Percentiles rank a stretch among this genome's conserved stretches.
phyloP scores from a whole-genome alignment of 2,113 vertebrate species.

The Malurus cyaneus region DNA sequence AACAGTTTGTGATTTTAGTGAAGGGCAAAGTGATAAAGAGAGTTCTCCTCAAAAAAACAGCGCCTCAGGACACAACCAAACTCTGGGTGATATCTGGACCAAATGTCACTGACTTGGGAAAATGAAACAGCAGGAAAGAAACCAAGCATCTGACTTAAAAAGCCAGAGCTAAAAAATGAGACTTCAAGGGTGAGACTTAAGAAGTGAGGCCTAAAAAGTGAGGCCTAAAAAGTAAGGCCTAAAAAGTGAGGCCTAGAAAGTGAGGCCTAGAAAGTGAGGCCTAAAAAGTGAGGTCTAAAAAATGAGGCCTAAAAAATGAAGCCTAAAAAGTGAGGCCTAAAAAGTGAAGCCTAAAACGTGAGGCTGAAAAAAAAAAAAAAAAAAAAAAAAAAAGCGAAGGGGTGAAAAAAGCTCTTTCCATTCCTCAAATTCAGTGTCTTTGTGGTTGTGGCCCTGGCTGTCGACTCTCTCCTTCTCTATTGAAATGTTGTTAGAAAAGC shows the following conservation, averaged over 20 bases:
- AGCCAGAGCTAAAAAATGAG: too few species aligned
- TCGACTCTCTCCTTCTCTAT: neutral
- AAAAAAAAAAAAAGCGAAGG: neutral
- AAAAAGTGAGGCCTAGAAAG: too few species aligned
- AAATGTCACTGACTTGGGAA: neutral
- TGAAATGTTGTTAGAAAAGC: neutral
- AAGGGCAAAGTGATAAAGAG: neutral
- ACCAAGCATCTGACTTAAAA: neutral
- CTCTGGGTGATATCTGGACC: neutral
- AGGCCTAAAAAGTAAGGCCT: too few species aligned
- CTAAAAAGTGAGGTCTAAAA: too few species aligned
- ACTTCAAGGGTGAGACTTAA: too few species aligned
- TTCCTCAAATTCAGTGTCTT: neutral
- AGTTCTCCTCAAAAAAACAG: neutral
- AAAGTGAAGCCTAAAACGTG: too few species aligned
- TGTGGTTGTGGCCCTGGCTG: neutral
- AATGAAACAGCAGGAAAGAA: constrained; percentile 46
- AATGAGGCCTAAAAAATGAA: too few species aligned
- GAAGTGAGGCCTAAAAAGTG: too few species aligned
- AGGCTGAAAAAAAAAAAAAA: neutral
- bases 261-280: too few species aligned
- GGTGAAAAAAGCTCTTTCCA: neutral
- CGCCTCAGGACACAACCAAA: neutral
- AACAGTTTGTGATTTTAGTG: neutral
- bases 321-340: too few species aligned